phyloP scores from a whole-genome alignment of 2,113 vertebrate genomes.

The Halichoeres trimaculatus region DNA sequence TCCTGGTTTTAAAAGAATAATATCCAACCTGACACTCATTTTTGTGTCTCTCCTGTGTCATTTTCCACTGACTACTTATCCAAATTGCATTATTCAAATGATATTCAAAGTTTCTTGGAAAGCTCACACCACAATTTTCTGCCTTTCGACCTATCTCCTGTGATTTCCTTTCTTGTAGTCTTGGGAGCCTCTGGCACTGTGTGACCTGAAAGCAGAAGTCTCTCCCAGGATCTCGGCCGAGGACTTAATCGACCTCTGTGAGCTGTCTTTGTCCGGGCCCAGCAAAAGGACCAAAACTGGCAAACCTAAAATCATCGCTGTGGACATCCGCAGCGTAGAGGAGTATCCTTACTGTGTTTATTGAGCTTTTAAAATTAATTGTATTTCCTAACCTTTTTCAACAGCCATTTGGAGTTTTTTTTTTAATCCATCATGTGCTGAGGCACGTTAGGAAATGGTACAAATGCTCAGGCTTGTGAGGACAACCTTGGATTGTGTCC shows the following conservation, averaged over 20 bases:
- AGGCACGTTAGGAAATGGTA: background rate
- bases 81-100: conserved; percentile 2
- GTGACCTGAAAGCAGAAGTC: conserved; percentile 94
- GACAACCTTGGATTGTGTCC: conserved; percentile 2
- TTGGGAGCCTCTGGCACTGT: conserved; percentile 91
- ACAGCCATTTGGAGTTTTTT: background rate
- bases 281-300: conserved; percentile 89
- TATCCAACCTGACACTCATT: background rate
- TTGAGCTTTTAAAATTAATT: no score
- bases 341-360: conserved; percentile 93
- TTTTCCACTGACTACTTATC: background rate
- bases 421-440: background rate
- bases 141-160: conserved; percentile 18
- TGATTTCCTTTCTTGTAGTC: conserved; percentile 80
- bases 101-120: conserved; percentile 12
- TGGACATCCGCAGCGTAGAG: conserved; percentile 92
- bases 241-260: conserved; percentile 96
- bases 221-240: conserved; percentile 96
- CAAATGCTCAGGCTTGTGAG: background rate
- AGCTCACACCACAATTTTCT: background rate
- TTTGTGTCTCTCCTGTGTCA: conserved; percentile 10
- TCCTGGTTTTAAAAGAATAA: conserved; percentile 1
- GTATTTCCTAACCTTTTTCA: background rate
- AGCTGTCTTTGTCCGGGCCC: conserved; percentile 85
- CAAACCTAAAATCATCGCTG: conserved; percentile 93